Percentiles rank a stretch among this genome's conserved stretches.
phyloP scores from a whole-genome alignment of 2,113 vertebrate genomes.

The Trematomus loennbergii region DNA sequence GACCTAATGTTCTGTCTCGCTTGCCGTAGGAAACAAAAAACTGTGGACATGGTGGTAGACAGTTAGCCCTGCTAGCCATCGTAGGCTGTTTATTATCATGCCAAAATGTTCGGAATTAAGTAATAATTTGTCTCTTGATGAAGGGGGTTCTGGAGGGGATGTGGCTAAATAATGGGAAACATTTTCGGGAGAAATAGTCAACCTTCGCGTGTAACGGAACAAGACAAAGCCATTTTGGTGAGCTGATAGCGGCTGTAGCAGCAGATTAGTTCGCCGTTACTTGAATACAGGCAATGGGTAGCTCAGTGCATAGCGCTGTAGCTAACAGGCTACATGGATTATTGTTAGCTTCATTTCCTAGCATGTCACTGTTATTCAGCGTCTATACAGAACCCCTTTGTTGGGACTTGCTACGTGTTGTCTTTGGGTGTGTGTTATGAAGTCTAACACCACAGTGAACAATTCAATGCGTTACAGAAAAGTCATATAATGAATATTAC shows the following conservation, averaged over 20 bases:
- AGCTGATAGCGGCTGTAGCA: slow-evolving; percentile 56
- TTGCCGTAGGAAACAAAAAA: slow-evolving; percentile 69
- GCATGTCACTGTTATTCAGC: background rate
- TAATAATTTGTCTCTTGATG: slow-evolving; percentile 25
- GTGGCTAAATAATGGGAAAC: slow-evolving; percentile 90
- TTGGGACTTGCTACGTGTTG: background rate
- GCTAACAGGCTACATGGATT: background rate
- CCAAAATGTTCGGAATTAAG: slow-evolving; percentile 16
- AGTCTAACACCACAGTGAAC: background rate
- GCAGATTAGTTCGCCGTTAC: slow-evolving; percentile 32
- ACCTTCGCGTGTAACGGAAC: slow-evolving; percentile 92
- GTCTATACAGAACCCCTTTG: background rate
- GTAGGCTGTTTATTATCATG: slow-evolving; percentile 17
- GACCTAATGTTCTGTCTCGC: slow-evolving; percentile 1
- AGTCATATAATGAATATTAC: background rate
- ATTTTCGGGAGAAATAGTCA: slow-evolving; percentile 91
- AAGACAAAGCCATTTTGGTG: slow-evolving; percentile 92
- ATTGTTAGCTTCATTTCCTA: background rate
- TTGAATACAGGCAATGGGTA: background rate
- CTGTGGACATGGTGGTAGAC: slow-evolving; percentile 15
- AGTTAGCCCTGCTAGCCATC: slow-evolving; percentile 46
- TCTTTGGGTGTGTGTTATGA: no score
- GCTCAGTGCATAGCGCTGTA: background rate
- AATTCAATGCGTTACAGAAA: background rate
- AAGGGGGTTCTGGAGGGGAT: slow-evolving; percentile 69